Percentiles rank a stretch among this genome's conserved stretches.
phyloP scores from a whole-genome alignment of 2,888 invertebrate species.

The Drosophila niveifrons region DNA sequence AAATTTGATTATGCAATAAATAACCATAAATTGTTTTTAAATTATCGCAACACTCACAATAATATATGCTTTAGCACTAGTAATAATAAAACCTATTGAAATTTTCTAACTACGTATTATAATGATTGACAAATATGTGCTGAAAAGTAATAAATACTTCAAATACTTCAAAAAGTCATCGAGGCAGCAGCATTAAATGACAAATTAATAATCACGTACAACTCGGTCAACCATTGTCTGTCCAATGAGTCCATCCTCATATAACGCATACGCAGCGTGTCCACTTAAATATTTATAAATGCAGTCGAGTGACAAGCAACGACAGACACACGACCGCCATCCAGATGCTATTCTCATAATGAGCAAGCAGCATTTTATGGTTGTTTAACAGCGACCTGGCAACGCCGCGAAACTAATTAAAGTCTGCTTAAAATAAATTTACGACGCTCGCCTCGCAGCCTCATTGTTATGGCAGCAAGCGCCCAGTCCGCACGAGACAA shows the following conservation, averaged over 20 bases:
- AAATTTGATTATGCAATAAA: no score
- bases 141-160: not conserved
- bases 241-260: not conserved
- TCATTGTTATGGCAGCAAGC: slow-evolving; percentile 39
- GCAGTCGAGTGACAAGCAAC: slow-evolving; percentile 3
- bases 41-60: no score
- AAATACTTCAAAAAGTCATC: no score
- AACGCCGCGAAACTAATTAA: slow-evolving; percentile 64
- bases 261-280: slow-evolving; percentile 32
- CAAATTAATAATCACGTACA: not conserved
- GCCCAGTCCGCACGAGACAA: slow-evolving; percentile 22
- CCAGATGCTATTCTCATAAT: slow-evolving; percentile 9
- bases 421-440: slow-evolving; percentile 54
- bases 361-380: slow-evolving; percentile 37
- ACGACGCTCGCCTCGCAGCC: slow-evolving; percentile 26
- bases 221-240: no score
- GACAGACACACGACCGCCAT: not conserved
- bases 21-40: no score
- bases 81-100: no score
- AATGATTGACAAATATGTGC: not conserved
- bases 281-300: slow-evolving; percentile 18
- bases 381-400: slow-evolving; percentile 36
- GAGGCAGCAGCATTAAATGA: not conserved
- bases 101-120: no score
- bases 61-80: no score